Percentiles rank a stretch among this genome's conserved stretches.
These are phyloP conservation scores for Ichneumon xanthorius DNA, from an alignment of 2,888 invertebrate genomes.

Conservation along the genomic window DNA sequence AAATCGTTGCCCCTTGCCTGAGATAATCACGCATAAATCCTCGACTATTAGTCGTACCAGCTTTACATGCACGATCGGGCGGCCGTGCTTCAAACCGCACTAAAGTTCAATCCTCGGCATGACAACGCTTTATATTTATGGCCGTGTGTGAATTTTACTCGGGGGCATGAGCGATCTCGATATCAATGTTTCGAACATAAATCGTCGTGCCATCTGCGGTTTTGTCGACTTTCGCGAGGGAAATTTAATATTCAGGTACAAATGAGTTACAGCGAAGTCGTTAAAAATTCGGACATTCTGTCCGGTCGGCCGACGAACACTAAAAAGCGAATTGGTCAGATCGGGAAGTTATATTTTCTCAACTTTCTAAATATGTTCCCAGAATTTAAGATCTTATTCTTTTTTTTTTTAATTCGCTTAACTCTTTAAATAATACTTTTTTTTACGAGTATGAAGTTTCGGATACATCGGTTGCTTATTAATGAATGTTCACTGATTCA, in stretches of 20 bases:
- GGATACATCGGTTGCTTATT: no score
- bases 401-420: no score
- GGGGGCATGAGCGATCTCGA: background rate
- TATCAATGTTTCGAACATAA: background rate
- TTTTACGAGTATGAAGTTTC: no score
- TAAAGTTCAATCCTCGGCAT: slow-evolving; percentile 19
- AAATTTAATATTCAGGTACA: background rate
- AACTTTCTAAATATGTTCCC: no score
- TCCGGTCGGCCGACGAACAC: no score
- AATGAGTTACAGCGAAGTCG: no score
- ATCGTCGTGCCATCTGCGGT: background rate
- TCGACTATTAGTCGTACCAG: slow-evolving; percentile 28
- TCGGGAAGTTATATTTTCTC: no score
- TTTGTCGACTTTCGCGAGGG: background rate
- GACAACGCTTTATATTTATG: background rate
- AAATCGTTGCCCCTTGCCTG: slow-evolving; percentile 44
- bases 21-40: slow-evolving; percentile 48
- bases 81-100: background rate
- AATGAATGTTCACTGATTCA: no score
- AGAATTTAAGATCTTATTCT: no score
- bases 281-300: no score
- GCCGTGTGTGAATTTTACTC: background rate
- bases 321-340: no score
- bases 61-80: background rate
- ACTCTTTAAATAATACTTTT: no score